Conservation (phyloP, 2,797 vertebrate genomes). For the Hyperoplus lanceolatus region DNA sequence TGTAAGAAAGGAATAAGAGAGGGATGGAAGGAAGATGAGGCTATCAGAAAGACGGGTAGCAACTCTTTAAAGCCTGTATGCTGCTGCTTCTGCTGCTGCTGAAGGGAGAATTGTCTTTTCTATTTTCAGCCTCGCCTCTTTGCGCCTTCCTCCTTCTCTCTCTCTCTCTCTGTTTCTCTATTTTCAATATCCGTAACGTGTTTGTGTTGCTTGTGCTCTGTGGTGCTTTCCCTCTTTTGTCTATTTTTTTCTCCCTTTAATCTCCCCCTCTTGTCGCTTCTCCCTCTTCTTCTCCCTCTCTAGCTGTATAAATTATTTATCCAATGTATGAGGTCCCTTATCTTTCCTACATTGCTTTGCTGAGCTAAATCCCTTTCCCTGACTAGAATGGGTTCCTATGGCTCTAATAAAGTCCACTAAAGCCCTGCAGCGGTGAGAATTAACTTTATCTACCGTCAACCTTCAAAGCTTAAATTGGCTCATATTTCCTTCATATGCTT, state of each 20-base stretch:
- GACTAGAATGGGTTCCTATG: constrained; percentile 46
- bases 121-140: constrained; percentile 66
- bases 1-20: constrained; percentile 10
- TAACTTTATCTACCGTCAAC: constrained; percentile 40
- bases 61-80: constrained; percentile 35
- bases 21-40: constrained; percentile 23
- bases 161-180: constrained; percentile 24
- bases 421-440: constrained; percentile 58
- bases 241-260: constrained; percentile 39
- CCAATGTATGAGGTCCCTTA: constrained; percentile 57
- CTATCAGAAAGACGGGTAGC: constrained; percentile 16
- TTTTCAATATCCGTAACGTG: constrained; percentile 17
- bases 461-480: constrained; percentile 27
- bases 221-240: constrained; percentile 41
- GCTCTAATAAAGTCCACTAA: constrained; percentile 52
- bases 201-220: constrained; percentile 39
- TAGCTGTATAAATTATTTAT: constrained; percentile 79
- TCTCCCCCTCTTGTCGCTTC: constrained; percentile 42
- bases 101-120: constrained; percentile 56
- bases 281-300: constrained; percentile 43
- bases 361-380: constrained; percentile 65
- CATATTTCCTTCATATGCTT: constrained; percentile 21
- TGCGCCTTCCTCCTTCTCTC: constrained; percentile 26
- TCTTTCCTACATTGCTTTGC: constrained; percentile 63
- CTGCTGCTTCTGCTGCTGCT: constrained; percentile 47